These are phyloP conservation scores for Otus sunia DNA, from an alignment of 2,113 vertebrate species.

Conservation along the genomic window DNA sequence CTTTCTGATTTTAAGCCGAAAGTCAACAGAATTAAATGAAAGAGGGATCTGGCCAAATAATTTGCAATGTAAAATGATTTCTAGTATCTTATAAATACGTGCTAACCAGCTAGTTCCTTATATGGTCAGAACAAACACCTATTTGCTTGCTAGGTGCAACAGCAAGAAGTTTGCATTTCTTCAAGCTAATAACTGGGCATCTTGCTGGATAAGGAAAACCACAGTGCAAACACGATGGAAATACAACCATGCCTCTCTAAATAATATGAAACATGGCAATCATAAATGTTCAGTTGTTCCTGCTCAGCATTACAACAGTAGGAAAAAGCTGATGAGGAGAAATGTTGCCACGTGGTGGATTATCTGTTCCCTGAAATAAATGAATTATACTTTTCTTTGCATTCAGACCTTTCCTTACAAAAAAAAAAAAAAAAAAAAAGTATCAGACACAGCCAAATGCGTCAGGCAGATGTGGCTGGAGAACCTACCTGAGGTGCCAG, in stretches of 20 bases:
- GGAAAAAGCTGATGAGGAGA: slow-evolving; percentile 35
- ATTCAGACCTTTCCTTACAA: slow-evolving; percentile 10
- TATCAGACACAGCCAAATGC: slow-evolving; percentile 60
- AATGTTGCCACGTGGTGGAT: slow-evolving; percentile 57
- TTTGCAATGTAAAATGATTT: neutral
- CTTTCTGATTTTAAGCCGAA: neutral
- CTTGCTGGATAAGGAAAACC: slow-evolving; percentile 5
- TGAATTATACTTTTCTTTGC: slow-evolving; percentile 52
- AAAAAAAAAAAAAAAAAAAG: neutral
- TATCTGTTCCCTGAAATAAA: slow-evolving; percentile 60
- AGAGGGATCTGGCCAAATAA: neutral
- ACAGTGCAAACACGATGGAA: neutral
- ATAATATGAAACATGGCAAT: neutral
- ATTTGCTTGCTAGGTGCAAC: neutral
- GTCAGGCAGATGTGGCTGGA: slow-evolving; percentile 73
- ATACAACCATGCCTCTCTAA: neutral
- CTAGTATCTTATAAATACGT: neutral
- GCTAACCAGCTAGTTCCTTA: neutral
- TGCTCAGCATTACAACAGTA: slow-evolving; percentile 1
- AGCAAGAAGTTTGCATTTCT: neutral
- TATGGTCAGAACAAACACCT: neutral
- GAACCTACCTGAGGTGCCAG: slow-evolving; percentile 71
- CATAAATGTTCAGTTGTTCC: neutral
- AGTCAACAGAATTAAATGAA: neutral
- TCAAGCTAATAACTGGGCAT: neutral